phyloP scores from a whole-genome alignment of 2,113 vertebrate species.

The Sclerurus mexicanus region DNA sequence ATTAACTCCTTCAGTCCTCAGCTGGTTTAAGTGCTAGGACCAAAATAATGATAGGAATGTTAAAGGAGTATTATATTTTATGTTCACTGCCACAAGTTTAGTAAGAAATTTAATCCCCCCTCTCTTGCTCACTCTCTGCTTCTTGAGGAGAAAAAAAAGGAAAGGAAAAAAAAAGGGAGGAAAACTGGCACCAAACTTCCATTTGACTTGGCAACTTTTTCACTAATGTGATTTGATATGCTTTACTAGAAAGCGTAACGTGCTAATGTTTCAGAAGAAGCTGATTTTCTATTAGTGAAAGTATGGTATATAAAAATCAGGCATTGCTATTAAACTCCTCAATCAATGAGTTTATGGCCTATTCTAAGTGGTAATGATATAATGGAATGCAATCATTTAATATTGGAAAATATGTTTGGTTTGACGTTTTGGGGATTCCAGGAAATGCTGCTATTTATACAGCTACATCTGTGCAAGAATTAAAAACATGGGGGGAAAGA shows the following conservation, averaged over 20 bases:
- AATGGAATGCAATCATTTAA: constrained; percentile 66
- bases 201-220: constrained; percentile 70
- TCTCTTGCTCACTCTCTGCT: background rate
- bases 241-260: constrained; percentile 68
- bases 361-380: constrained; percentile 66
- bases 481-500: constrained; percentile 4
- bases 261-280: constrained; percentile 71
- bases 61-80: constrained; percentile 66
- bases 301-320: constrained; percentile 59
- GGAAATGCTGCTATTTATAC: constrained; percentile 58
- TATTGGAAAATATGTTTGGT: constrained; percentile 59
- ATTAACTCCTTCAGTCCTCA: constrained; percentile 56
- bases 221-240: constrained; percentile 62
- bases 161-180: background rate
- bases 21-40: background rate
- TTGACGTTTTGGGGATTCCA: constrained; percentile 52
- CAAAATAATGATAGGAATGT: constrained; percentile 59
- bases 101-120: constrained; percentile 61
- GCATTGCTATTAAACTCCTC: constrained; percentile 48
- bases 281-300: constrained; percentile 71
- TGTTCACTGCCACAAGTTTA: constrained; percentile 53
- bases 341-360: constrained; percentile 61
- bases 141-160: background rate
- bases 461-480: constrained; percentile 50
- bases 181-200: constrained; percentile 55